Evolutionary conservation across 1,140 invertebrate species (phyloP), one percentile per base, ranked within the genome.

Genomic region (Trachymyrmex cornetzi): DNA sequence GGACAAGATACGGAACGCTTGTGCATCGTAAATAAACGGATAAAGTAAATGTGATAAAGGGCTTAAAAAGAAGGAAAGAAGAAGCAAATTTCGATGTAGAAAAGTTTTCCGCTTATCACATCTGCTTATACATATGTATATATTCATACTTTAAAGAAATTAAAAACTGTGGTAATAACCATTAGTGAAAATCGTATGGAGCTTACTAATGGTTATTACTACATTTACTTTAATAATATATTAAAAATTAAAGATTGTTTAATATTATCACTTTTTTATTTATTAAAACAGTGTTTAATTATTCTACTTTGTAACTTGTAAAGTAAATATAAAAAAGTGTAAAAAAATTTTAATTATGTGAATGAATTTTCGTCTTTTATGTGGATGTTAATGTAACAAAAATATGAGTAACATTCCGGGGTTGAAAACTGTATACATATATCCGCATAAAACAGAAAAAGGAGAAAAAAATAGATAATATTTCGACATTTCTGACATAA

Each of bases 21-120:
- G 63, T 27, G 77, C 48, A 63, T 77, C 75, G 27, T 80, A 67
- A 77, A 77, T 64, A 63, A 66, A 53, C 44, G 24, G 19, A 27
- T 27, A 12, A 24, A 22, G 9, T 64, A 77, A 77, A 77, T 44
- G 38, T 11, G 38, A 79, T 66, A 80, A 80, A 14, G 14, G 22
- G 2, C 7, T 79, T 64, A 38, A 11, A 38, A 44, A 44, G 9
- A 66, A 53, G 7, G 1, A 50, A 22, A 24, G 2, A 11, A 7
- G n/a, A 67, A 67, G 7, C 7, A 3, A 22, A 50, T 48, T 64
- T 48, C 14, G 4, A 79, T 16, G 5, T 6, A 34, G 19, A 57
- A 55, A 11, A 19, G 53, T 34, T 19, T 63, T 77, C 16, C 24
- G 16, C 16, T 30, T 30, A 53, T 24, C 38, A 12, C 14, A 53